These are phyloP conservation scores for Eretmochelys imbricata DNA, from an alignment of 2,113 vertebrate species.

Conservation along the genomic window DNA sequence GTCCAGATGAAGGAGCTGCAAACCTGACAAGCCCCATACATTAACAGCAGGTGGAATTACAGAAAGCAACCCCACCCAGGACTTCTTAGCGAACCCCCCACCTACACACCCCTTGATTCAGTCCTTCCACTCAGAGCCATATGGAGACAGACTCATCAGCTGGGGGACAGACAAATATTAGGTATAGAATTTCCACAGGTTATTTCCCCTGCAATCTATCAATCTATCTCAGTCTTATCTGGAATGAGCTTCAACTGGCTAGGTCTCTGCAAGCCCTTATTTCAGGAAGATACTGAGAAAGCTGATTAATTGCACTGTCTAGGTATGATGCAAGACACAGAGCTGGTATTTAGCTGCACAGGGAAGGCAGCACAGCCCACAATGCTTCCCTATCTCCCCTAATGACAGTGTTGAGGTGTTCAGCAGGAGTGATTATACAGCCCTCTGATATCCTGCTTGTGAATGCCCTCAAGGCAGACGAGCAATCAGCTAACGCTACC, in stretches of 20 bases:
- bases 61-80: neutral
- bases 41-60: neutral
- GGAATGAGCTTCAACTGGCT: neutral
- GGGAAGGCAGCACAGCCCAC: neutral
- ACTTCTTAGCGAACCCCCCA: neutral
- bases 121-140: neutral
- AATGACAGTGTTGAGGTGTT: neutral
- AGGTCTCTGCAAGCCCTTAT: neutral
- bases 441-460: neutral
- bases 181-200: neutral
- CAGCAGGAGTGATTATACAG: conserved; percentile 4
- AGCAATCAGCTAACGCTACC: neutral
- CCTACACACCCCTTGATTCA: neutral
- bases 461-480: neutral
- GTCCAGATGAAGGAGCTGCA: neutral
- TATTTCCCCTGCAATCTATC: neutral
- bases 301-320: neutral
- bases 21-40: neutral
- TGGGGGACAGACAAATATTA: neutral
- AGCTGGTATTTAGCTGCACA: neutral
- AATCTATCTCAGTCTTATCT: neutral
- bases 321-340: neutral
- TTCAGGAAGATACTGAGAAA: neutral
- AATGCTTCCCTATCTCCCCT: neutral
- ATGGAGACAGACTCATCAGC: neutral